Evolutionary conservation across 2,888 invertebrate genomes (phyloP), one percentile per base, ranked within the genome.

Genomic region (Priocnemis perturbator): DNA sequence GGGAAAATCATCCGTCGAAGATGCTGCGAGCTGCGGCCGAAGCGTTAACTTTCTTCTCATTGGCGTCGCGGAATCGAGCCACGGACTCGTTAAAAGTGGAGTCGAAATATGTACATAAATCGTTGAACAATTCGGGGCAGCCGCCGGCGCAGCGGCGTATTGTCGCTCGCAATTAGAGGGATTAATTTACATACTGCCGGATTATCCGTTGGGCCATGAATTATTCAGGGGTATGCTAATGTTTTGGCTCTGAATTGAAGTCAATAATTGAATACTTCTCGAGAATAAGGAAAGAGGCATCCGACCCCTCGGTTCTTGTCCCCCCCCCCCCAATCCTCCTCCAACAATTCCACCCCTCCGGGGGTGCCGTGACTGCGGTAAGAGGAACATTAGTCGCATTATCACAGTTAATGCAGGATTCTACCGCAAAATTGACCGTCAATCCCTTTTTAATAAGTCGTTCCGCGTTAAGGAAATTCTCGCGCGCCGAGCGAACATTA

Each of bases 141-240:
- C 45, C 30, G 59, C 53, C 50, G 19, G 17, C 50, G 71, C 76
- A 60, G 70, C 76, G 67, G 74, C 78, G 83, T 81, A 85, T 84
- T 83, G 84, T 84, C 83, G 81, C 71, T 85, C 78, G 85, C 85
- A 87, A 87, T 87, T 87, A 86, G 85, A 83, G 84, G 76, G 83
- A 86, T 86, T 86, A 87, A 86, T 87, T 86, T 86, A 85, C 86
- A 87, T 87, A 85, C 83, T 82, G 81, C 81, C 76, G 85, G 86
- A 87, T 87, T 86, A 86, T 86, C 86, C 81, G 82, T 82, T 85
- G 81, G 77, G 64, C 78, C 75, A 87, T 88, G 86, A 86, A 88
- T 88, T 83, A 87, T 88, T 88, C 87, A 88, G 74, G 75, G 59
- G 68, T 77, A 87, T 87, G 87, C 85, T 87, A 87, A 87, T 87